Evolutionary conservation across 2,797 vertebrate species (phyloP).

Genomic region (Acanthornis magna): DNA sequence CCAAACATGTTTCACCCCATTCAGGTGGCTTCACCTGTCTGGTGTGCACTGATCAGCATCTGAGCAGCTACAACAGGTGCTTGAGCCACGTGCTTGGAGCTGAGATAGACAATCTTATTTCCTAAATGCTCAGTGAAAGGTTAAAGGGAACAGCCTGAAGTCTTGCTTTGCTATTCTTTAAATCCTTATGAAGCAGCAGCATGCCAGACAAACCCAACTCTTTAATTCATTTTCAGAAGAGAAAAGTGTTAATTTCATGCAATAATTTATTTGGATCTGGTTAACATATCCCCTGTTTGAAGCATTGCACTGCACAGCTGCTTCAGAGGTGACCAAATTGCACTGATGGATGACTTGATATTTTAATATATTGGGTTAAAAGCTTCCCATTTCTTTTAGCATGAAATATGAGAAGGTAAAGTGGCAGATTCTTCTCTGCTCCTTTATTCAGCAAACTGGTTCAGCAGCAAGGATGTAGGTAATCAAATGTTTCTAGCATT

Average conservation of each 20-base stretch:
- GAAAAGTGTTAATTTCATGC: background rate
- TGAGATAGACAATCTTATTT: background rate
- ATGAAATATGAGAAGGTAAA: background rate
- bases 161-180: background rate
- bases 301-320: background rate
- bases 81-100: background rate
- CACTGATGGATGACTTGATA: background rate
- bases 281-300: background rate
- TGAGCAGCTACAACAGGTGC: background rate
- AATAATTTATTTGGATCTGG: background rate
- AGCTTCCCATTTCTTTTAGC: background rate
- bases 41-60: background rate
- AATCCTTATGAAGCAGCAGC: background rate
- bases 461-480: slow-evolving; percentile 3
- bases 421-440: background rate
- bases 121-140: background rate
- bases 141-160: background rate
- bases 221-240: background rate
- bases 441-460: slow-evolving; percentile 25
- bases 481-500: slow-evolving; percentile 58
- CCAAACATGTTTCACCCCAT: background rate
- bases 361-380: background rate
- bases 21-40: background rate
- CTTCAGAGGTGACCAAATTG: background rate
- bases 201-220: background rate